These are phyloP conservation scores for Illadopsis cleaveri DNA, from an alignment of 2,113 vertebrate genomes.

Conservation along the genomic window DNA sequence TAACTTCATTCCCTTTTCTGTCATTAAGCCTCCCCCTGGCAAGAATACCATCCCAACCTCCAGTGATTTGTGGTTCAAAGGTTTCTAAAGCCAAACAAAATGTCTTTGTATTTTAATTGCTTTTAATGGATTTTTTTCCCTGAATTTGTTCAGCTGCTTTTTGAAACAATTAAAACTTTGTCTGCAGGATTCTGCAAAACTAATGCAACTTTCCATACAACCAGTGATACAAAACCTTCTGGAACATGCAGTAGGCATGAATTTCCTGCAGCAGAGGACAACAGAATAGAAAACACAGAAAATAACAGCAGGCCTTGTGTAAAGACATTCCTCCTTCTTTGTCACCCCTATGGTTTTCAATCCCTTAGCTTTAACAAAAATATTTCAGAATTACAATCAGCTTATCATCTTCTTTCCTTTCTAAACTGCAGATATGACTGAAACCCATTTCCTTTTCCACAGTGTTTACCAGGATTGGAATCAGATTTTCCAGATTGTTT, in stretches of 20 bases:
- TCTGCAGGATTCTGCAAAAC: not conserved
- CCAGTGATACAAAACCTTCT: not conserved
- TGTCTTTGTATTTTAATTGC: constrained; percentile 4
- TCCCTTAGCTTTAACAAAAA: not conserved
- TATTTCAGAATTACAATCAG: not conserved
- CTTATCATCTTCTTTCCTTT: not conserved
- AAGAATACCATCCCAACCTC: not conserved
- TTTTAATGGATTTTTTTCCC: not conserved
- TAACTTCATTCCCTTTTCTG: not conserved
- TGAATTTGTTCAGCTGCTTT: not conserved
- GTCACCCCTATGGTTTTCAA: not conserved
- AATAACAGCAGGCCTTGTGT: not conserved
- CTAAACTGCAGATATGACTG: not conserved
- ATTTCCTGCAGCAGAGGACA: not conserved
- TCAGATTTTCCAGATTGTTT: not conserved
- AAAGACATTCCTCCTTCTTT: not conserved
- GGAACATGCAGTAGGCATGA: not conserved
- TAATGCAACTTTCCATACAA: not conserved
- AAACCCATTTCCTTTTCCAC: not conserved
- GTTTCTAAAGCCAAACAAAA: constrained; percentile 1
- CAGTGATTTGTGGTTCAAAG: not conserved
- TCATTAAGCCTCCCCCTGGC: not conserved
- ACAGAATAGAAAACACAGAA: not conserved
- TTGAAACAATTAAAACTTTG: not conserved
- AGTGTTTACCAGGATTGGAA: not conserved